Percentiles rank a stretch among this genome's conserved stretches.
phyloP scores from a whole-genome alignment of 2,113 vertebrate genomes.

The Zapornia atra region DNA sequence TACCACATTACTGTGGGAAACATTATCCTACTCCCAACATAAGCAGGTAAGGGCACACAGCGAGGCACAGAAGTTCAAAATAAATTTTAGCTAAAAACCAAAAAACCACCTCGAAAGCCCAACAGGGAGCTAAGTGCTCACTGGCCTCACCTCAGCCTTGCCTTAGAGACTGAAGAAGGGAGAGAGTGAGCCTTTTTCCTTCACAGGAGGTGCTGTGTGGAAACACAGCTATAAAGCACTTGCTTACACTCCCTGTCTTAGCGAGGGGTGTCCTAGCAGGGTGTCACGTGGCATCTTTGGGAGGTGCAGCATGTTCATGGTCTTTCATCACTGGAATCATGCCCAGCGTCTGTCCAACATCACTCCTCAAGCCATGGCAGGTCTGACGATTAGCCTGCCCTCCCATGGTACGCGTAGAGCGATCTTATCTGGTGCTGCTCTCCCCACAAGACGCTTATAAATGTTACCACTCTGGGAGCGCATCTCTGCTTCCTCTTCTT shows the following conservation, averaged over 20 bases:
- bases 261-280: not conserved
- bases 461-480: not conserved
- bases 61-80: not conserved
- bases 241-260: not conserved
- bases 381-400: not conserved
- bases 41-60: not conserved
- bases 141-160: not conserved
- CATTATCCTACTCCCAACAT: not conserved
- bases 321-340: not conserved
- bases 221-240: not conserved
- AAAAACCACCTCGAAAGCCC: not conserved
- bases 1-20: not conserved
- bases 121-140: not conserved
- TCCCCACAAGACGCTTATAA: not conserved
- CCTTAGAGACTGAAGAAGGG: not conserved
- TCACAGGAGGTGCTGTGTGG: not conserved
- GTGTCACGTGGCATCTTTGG: not conserved
- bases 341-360: constrained; percentile 2
- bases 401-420: not conserved
- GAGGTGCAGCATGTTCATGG: not conserved
- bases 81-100: not conserved
- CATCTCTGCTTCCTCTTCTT: not conserved
- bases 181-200: not conserved
- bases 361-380: not conserved
- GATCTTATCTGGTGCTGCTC: not conserved